phyloP scores from a whole-genome alignment of 1,140 invertebrate species.

The Harlomillsia oculata region DNA sequence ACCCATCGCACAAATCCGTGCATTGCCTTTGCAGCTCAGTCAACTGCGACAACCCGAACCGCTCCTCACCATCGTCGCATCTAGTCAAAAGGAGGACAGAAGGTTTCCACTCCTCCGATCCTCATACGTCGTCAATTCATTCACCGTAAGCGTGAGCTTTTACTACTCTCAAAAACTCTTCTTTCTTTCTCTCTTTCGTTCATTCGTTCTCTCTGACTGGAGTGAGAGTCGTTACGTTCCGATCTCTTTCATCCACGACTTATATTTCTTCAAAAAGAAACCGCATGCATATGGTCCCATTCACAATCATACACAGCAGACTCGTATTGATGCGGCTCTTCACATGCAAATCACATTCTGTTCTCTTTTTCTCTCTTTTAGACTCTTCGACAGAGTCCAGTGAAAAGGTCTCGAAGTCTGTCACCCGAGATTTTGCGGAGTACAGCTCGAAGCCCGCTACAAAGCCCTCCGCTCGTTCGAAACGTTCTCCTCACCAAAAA shows the following conservation, averaged over 20 bases:
- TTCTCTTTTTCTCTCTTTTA: not conserved
- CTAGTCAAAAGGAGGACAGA: not conserved
- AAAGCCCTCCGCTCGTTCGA: constrained; percentile 22
- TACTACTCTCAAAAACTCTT: not conserved
- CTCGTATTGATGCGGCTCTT: too few species aligned
- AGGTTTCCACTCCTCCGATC: constrained; percentile 3
- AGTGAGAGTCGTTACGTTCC: not conserved
- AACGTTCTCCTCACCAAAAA: constrained; percentile 8
- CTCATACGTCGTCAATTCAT: constrained; percentile 25
- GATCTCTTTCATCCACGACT: constrained; percentile 28
- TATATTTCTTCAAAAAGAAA: too few species aligned
- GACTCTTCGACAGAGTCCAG: not conserved
- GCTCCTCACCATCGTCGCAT: not conserved
- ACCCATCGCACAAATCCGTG: constrained; percentile 26
- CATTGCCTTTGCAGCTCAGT: constrained; percentile 18
- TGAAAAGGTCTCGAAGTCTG: constrained; percentile 25
- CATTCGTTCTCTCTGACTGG: not conserved
- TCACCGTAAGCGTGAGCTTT: constrained; percentile 9
- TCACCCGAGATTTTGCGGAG: constrained; percentile 26
- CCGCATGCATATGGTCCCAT: too few species aligned
- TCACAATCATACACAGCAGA: too few species aligned
- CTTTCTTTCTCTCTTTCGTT: not conserved
- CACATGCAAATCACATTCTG: not conserved
- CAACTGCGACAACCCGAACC: constrained; percentile 4
- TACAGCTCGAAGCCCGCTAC: constrained; percentile 1